Percentiles rank a stretch among this genome's conserved stretches.
Evolutionary conservation across 2,113 vertebrate genomes (phyloP).

Genomic region (Aptenodytes forsteri): DNA sequence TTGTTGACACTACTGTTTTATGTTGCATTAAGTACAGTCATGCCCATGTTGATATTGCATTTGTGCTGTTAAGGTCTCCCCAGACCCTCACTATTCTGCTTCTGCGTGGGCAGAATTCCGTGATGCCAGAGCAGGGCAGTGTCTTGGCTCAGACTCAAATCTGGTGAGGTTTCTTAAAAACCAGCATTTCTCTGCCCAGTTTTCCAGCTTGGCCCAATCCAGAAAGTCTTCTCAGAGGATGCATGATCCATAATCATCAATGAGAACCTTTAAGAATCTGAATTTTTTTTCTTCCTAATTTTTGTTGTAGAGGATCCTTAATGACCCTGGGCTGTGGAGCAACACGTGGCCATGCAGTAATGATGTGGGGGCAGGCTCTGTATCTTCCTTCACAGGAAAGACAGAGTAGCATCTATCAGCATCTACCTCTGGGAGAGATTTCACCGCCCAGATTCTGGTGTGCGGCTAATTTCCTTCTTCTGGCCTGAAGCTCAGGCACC

Average conservation of each 20-base stretch:
- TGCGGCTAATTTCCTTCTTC: neutral
- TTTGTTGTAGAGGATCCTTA: neutral
- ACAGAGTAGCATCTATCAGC: neutral
- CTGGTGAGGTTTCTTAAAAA: neutral
- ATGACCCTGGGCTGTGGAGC: neutral
- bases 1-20: neutral
- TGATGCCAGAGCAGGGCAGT: neutral
- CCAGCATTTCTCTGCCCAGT: neutral
- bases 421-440: neutral
- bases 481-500: neutral
- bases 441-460: rapidly evolving
- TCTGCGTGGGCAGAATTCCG: neutral
- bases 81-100: neutral
- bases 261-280: neutral
- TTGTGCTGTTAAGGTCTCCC: neutral
- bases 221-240: neutral
- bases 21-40: neutral
- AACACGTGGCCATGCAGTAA: rapidly evolving
- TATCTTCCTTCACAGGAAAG: neutral
- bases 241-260: neutral
- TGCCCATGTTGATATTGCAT: neutral
- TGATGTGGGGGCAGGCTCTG: neutral
- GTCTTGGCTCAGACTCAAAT: neutral
- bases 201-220: neutral
- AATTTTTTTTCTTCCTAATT: neutral